Conservation (phyloP, 2,797 vertebrate species). For the Chrosomus eos region DNA sequence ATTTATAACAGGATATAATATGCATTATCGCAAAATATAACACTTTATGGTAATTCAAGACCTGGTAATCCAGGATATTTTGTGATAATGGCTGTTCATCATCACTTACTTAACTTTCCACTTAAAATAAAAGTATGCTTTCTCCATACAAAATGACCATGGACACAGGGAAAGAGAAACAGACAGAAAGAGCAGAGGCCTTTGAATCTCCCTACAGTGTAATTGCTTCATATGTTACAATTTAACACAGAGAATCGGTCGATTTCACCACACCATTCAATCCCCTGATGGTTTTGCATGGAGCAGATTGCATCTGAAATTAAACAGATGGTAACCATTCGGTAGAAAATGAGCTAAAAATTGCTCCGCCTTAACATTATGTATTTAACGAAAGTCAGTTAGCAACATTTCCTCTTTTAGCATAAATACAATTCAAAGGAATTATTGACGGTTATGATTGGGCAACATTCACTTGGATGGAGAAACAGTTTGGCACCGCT, state of each 20-base stretch:
- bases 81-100: background rate
- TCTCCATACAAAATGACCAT: conserved; percentile 20
- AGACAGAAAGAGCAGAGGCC: conserved; percentile 38
- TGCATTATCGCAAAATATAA: background rate
- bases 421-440: conserved; percentile 72
- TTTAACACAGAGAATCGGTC: conserved; percentile 68
- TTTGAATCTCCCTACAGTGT: conserved; percentile 64
- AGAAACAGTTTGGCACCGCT: conserved; percentile 68
- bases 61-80: background rate
- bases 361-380: conserved; percentile 66
- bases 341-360: conserved; percentile 77
- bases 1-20: background rate
- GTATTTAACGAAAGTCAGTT: conserved; percentile 69
- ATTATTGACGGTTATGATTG: conserved; percentile 63
- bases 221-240: conserved; percentile 74
- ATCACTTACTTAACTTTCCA: background rate
- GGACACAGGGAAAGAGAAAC: conserved; percentile 39
- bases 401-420: conserved; percentile 68
- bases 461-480: conserved; percentile 62
- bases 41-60: background rate
- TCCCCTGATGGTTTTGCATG: conserved; percentile 70
- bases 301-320: conserved; percentile 81
- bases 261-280: conserved; percentile 71
- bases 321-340: conserved; percentile 81
- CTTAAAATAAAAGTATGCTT: conserved; percentile 5